A percentile compares a stretch with the other conserved stretches of the same genome.
Conservation (phyloP, 2,888 invertebrate species). For the Yponomeuta plumbellus region DNA sequence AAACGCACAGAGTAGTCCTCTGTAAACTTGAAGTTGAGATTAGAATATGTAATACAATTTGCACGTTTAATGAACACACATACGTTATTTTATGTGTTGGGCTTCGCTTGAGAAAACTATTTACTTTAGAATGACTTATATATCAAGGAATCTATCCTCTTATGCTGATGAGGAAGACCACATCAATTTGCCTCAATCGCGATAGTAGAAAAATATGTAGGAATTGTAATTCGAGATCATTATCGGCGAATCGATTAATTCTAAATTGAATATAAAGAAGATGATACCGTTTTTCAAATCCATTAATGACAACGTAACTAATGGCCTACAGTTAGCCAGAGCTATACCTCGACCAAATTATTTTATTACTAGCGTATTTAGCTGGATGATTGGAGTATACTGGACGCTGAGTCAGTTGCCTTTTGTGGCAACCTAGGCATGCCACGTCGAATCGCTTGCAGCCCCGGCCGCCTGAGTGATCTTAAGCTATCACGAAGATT, state of each 20-base stretch:
- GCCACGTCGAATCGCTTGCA: too few relatives aligned
- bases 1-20: not conserved
- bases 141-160: not conserved
- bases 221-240: conserved; percentile 1
- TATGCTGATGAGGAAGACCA: not conserved
- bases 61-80: not conserved
- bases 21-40: not conserved
- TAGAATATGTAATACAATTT: conserved; percentile 11
- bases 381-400: too few relatives aligned
- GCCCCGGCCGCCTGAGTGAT: too few relatives aligned
- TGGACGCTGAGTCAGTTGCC: too few relatives aligned
- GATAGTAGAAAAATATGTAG: conserved; percentile 2
- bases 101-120: not conserved
- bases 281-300: conserved; percentile 3
- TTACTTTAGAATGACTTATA: conserved; percentile 1
- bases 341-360: not conserved
- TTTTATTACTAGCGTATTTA: not conserved
- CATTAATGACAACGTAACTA: not conserved
- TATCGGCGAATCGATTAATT: not conserved
- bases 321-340: not conserved
- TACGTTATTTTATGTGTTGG: conserved; percentile 4
- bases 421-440: too few relatives aligned
- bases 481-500: too few relatives aligned
- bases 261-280: conserved; percentile 1
- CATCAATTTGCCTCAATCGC: not conserved